These are phyloP conservation scores for Prionace glauca DNA, from an alignment of 2,797 vertebrate genomes.

Conservation along the genomic window DNA sequence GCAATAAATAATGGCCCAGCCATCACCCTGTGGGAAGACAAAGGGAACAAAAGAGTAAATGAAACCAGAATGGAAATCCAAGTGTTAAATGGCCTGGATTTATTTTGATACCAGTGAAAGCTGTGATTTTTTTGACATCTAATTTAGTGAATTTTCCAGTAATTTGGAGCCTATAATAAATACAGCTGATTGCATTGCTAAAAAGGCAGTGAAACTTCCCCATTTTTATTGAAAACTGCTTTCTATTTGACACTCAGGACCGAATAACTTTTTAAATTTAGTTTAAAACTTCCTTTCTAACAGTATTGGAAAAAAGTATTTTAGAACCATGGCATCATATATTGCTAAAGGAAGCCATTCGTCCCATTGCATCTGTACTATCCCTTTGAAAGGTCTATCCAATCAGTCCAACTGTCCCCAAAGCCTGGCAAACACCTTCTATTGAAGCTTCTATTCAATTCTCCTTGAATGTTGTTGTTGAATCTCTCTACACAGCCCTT, in stretches of 20 bases:
- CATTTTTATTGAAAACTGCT: constrained; percentile 16
- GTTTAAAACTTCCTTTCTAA: not conserved
- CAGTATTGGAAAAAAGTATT: not conserved
- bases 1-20: too few relatives aligned
- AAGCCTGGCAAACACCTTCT: not conserved
- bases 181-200: not conserved
- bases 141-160: not conserved
- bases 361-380: not conserved
- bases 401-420: not conserved
- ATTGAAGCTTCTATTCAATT: not conserved
- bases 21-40: too few relatives aligned
- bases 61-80: not conserved
- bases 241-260: constrained; percentile 21
- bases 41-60: not conserved
- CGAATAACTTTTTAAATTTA: not conserved
- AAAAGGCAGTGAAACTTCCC: constrained; percentile 14
- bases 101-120: not conserved
- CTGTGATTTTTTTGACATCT: not conserved
- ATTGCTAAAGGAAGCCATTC: not conserved
- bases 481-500: not conserved
- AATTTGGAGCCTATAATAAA: not conserved
- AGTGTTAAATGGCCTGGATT: not conserved
- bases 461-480: not conserved
- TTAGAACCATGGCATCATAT: not conserved
- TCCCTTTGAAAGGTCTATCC: not conserved